Evolutionary conservation across 2,797 vertebrate species (phyloP).

Genomic region (Syngnathus rostellatus): DNA sequence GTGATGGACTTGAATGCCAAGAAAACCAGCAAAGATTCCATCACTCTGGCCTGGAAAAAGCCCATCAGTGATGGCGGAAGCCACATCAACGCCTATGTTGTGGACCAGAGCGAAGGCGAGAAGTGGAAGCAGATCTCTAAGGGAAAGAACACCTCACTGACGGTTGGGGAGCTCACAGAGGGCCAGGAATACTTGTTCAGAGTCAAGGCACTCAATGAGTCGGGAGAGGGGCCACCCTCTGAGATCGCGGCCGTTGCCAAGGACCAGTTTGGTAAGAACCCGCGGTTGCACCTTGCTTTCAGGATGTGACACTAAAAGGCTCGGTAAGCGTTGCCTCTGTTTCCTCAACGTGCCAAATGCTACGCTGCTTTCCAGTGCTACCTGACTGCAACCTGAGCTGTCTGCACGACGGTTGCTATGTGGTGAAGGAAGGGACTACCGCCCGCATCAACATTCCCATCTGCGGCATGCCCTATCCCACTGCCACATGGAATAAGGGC

Average conservation of each 20-base stretch:
- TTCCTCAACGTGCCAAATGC: background rate
- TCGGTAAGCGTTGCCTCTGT: too few species aligned
- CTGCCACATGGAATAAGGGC: conserved; percentile 86
- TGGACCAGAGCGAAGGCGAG: conserved; percentile 80
- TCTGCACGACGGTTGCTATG: conserved; percentile 78
- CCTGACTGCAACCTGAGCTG: conserved; percentile 88
- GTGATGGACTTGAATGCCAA: conserved; percentile 84
- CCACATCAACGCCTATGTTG: conserved; percentile 77
- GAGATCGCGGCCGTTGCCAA: conserved; percentile 83
- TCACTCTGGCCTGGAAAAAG: conserved; percentile 89
- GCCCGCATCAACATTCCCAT: conserved; percentile 88
- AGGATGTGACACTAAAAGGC: background rate
- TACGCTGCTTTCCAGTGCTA: conserved; percentile 67
- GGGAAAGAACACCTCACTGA: conserved; percentile 76
- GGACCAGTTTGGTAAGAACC: conserved; percentile 85
- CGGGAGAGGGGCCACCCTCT: conserved; percentile 82
- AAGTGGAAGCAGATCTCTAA: conserved; percentile 86
- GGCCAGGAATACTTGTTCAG: conserved; percentile 88
- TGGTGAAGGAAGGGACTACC: conserved; percentile 89
- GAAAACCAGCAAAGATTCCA: conserved; percentile 81
- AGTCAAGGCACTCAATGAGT: conserved; percentile 88
- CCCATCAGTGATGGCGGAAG: conserved; percentile 90
- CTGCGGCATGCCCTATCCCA: conserved; percentile 79
- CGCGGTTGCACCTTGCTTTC: background rate
- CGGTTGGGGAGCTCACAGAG: conserved; percentile 76